Base-by-base conservation (phyloP, 2,888 invertebrate species). In the Eustalomyia histrio region DNA sequence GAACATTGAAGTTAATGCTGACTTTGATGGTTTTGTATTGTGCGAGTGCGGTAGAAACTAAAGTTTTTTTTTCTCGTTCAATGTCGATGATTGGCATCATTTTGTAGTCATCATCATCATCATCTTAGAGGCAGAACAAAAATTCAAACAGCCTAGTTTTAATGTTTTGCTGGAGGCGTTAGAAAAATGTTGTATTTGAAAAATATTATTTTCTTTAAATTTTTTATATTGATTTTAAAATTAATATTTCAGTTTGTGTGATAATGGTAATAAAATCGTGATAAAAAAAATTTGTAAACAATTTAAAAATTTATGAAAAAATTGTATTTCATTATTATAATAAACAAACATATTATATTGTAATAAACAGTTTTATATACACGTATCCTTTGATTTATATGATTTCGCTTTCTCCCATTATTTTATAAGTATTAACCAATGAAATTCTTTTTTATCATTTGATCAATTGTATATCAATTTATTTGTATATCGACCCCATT, bases 1-100 rank as follows among this genome's bases (percentile, higher is more conserved):
- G 43, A 79, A 35, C 58, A 58, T 67, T 60, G 35, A 69, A 75
- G 64, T 74, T 74, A 69, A 64, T 74, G 63, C 68, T 58, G 65
- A 65, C 69, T 60, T 65, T 71, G 60, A 75, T 65, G 69, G 53
- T 71, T 75, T 75, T 55, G 17, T 47, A 58, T 17, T 52, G 50
- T 39, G 39, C 9, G 52, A 39, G 58, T 60, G 67, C 12, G 64
- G 24, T 43, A 60, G n/a, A 52, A 74, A 58, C 35, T 10, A 65
- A 74, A 74, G 24, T 65, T 24, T 67, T 17, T 60, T 17, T 5
- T 21, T 53, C 14, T 53, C 14, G 35, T 43, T 60, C 18, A 39
- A 53, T 60, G 58, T 43, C 39, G 58, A 29, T 53, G 74, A 67
- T 75, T 74, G 67, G 39, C 67, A 65, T 74, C 24, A 35, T 65